A percentile compares a stretch with the other conserved stretches of the same genome.
Conservation (phyloP, 1,140 invertebrate genomes). For the Teleopsis dalmanni region DNA sequence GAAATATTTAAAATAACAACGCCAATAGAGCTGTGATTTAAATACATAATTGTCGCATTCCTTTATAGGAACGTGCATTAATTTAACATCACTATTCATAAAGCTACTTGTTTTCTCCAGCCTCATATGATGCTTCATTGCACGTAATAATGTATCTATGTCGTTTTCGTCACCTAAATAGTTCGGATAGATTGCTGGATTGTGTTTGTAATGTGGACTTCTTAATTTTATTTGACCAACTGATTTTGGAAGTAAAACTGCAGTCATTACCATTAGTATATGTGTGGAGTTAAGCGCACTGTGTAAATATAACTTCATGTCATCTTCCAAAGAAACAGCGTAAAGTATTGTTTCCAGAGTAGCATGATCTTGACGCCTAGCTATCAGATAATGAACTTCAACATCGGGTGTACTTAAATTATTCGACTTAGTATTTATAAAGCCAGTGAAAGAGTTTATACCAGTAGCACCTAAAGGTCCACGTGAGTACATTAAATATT, state of each 20-base stretch:
- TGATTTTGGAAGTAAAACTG: constrained; percentile 65
- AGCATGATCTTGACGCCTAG: constrained; percentile 16
- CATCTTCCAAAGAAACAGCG: constrained; percentile 19
- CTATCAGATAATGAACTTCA: constrained; percentile 27
- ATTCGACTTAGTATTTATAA: not conserved
- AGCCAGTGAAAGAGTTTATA: not conserved
- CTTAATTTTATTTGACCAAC: constrained; percentile 58
- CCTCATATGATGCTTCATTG: constrained; percentile 54
- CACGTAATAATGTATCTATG: constrained; percentile 57
- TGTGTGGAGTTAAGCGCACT: constrained; percentile 10
- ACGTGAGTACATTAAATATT: no score
- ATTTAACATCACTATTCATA: constrained; percentile 47
- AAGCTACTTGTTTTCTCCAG: constrained; percentile 53
- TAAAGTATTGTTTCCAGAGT: constrained; percentile 9
- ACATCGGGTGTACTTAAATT: constrained; percentile 36
- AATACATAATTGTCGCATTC: constrained; percentile 52
- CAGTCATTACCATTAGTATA: constrained; percentile 50
- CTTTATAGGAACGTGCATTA: constrained; percentile 52
- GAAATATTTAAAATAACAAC: constrained; percentile 59
- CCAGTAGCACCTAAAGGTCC: constrained; percentile 51
- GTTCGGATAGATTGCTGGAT: constrained; percentile 64
- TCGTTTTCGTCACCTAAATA: constrained; percentile 59
- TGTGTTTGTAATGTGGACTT: constrained; percentile 58
- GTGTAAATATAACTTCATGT: constrained; percentile 14
- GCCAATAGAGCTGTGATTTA: constrained; percentile 61